Evolutionary conservation across 2,797 vertebrate species (phyloP).

Genomic region (Gymnocypris eckloni): DNA sequence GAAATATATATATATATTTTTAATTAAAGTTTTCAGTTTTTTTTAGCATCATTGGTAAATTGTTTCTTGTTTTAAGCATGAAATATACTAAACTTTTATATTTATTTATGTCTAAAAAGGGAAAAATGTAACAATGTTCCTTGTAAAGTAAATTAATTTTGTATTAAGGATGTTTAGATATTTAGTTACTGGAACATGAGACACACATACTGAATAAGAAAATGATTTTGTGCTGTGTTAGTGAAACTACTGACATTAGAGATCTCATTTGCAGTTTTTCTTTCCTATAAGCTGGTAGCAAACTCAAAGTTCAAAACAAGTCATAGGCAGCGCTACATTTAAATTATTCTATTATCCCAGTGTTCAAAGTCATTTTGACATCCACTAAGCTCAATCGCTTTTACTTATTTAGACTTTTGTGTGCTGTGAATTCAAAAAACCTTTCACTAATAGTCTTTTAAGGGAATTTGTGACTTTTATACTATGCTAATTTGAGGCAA

Average conservation of each 20-base stretch:
- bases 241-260: neutral
- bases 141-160: neutral
- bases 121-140: neutral
- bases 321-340: neutral
- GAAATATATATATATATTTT: too few species aligned
- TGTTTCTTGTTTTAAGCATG: neutral
- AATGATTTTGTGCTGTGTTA: neutral
- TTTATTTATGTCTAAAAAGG: neutral
- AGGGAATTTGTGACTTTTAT: constrained; percentile 22
- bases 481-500: constrained; percentile 45
- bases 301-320: constrained; percentile 29
- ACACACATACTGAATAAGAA: neutral
- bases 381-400: neutral
- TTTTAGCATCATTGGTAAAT: neutral
- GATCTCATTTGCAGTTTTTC: neutral
- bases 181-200: too few species aligned
- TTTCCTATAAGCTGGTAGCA: neutral
- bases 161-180: too few species aligned
- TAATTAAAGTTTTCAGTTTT: neutral
- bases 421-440: constrained; percentile 2
- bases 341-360: constrained; percentile 19
- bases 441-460: constrained; percentile 1
- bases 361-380: constrained; percentile 22
- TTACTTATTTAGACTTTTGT: constrained; percentile 6
- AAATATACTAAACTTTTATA: neutral